phyloP scores from a whole-genome alignment of 1,140 invertebrate species.

The Thaumetopoea pityocampa region DNA sequence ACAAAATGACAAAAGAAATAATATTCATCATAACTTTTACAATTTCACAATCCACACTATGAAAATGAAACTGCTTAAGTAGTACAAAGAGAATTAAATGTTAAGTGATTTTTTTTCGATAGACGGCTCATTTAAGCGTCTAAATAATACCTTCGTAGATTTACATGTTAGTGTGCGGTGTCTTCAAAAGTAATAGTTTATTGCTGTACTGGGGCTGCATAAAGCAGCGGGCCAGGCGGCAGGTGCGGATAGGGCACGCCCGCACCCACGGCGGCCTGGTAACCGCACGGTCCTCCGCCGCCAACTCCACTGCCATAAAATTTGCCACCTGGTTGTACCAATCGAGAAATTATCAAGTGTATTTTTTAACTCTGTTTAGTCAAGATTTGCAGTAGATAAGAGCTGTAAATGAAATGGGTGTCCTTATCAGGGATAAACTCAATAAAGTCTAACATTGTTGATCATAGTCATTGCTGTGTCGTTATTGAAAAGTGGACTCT shows the following conservation, averaged over 20 bases:
- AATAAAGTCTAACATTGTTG: no score
- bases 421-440: no score
- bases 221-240: slow-evolving; percentile 64
- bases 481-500: no score
- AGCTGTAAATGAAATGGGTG: no score
- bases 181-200: slow-evolving; percentile 31
- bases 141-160: no score
- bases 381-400: no score
- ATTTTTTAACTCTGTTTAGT: no score
- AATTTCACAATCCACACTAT: slow-evolving; percentile 6
- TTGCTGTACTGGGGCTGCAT: slow-evolving; percentile 72
- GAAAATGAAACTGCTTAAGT: slow-evolving; percentile 13
- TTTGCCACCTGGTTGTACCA: slow-evolving; percentile 72
- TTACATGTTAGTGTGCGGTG: slow-evolving; percentile 4
- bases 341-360: no score
- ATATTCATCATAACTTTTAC: slow-evolving; percentile 7
- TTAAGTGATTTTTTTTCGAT: no score
- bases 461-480: no score
- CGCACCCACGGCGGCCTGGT: slow-evolving; percentile 65
- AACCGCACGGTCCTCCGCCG: slow-evolving; percentile 69
- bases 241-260: slow-evolving; percentile 65
- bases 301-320: slow-evolving; percentile 68
- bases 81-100: no score
- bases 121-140: no score
- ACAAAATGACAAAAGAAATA: slow-evolving; percentile 23